A percentile compares a stretch with the other conserved stretches of the same genome.
phyloP scores from a whole-genome alignment of 2,888 invertebrate genomes.

The Tromatobia lineatoria region DNA sequence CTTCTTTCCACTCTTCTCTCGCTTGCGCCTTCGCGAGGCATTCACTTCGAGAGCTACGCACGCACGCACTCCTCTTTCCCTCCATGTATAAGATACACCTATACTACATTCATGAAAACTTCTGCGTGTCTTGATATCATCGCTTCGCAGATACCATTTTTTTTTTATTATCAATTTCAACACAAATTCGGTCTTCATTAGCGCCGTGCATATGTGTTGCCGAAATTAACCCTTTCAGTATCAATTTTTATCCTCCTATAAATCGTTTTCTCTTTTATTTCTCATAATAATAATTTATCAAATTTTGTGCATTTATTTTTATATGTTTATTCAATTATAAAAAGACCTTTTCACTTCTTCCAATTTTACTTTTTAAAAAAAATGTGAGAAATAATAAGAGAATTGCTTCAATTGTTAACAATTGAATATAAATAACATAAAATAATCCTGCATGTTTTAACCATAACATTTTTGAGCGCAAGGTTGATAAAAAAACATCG shows the following conservation, averaged over 20 bases:
- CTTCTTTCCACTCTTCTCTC: constrained; percentile 51
- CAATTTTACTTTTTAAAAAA: no score
- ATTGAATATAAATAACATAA: no score
- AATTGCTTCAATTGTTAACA: no score
- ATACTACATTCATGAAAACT: constrained; percentile 31
- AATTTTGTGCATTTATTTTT: no score
- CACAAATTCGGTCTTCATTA: constrained; percentile 8
- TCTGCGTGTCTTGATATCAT: constrained; percentile 36
- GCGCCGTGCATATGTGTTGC: background rate
- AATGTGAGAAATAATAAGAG: no score
- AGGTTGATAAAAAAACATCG: no score
- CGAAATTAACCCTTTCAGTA: background rate
- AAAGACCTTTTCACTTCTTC: no score
- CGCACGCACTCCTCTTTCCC: constrained; percentile 64
- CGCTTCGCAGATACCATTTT: constrained; percentile 13
- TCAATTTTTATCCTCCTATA: no score
- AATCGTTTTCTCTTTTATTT: background rate
- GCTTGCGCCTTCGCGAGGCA: constrained; percentile 38
- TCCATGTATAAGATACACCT: constrained; percentile 57
- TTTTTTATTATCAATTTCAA: background rate
- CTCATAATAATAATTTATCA: background rate
- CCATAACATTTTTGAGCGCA: no score
- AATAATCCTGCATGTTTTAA: no score
- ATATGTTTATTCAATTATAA: no score
- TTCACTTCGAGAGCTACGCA: constrained; percentile 39